Base-by-base conservation (phyloP, 1,140 invertebrate species). In the Drosophila sucinea region DNA sequence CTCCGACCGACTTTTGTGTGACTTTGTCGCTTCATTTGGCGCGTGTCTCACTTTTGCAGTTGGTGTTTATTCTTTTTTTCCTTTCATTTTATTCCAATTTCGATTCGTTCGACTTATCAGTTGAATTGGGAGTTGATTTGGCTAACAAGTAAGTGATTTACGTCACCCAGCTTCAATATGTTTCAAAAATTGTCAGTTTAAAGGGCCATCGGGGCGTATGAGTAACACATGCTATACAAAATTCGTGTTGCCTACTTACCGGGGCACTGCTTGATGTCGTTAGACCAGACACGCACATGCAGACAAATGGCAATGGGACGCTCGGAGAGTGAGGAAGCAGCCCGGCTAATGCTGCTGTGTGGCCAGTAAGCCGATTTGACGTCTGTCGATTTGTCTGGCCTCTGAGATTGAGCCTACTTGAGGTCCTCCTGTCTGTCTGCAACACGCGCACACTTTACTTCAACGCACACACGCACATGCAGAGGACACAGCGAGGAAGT, bases 11-110 rank as follows among this genome's bases (percentile, higher is more conserved):
- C 75, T 77, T 82, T 86, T 79, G 67, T 77, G 75, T 79, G 76
- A 86, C 76, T 86, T 87, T 86, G 72, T 70, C 71, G 69, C 78
- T 75, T 75, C 57, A 80, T 67, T 75, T 68, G 56, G 60, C 71
- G 71, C 60, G 60, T 68, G 55, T 68, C 41, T 73, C 23, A 23
- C 23, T 23, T 54, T 70, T 55, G 67, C 38, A 41, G 44, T 35
- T 72, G 27, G 1, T 44, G 54, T 76, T 41, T 41, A 58, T 69
- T 47, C 47, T 73, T 79, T 73, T 75, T 66, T 79, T 62, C 70
- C 55, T 32, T 61, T 62, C 78, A 86, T 58, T 58, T 70, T 63
- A 60, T 67, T 61, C 58, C 51, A 38, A 8, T 56, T 55, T 40
- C 33, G 35, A 61, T 54, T 41, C 68, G 70, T 70, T 77, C 56